phyloP scores from a whole-genome alignment of 1,140 invertebrate species.

The Galendromus occidentalis region DNA sequence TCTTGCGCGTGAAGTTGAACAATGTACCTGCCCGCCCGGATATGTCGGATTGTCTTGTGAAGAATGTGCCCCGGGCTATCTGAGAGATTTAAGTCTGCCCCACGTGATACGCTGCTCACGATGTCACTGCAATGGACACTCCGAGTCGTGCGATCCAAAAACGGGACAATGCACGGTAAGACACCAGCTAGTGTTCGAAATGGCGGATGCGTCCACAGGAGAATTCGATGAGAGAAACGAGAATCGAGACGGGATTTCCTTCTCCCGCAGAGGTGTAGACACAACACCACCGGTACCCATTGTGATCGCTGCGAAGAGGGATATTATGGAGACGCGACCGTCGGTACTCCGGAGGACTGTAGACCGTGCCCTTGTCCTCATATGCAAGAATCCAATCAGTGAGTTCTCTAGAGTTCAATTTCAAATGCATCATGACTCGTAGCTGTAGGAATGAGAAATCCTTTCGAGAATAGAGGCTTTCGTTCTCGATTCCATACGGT shows the following conservation, averaged over 20 bases:
- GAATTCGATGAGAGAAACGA: background rate
- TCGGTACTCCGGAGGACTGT: constrained; percentile 32
- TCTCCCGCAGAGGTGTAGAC: constrained; percentile 27
- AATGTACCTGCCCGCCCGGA: constrained; percentile 57
- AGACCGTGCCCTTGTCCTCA: constrained; percentile 36
- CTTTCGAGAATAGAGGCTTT: no score
- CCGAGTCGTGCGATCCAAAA: constrained; percentile 34
- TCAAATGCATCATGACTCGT: no score
- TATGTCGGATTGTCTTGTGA: constrained; percentile 66
- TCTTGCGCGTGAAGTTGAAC: constrained; percentile 43
- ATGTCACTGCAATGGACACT: constrained; percentile 40
- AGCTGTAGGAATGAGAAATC: no score
- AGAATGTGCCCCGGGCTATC: constrained; percentile 54
- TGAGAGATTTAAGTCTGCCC: constrained; percentile 42
- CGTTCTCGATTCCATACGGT: no score
- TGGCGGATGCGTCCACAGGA: background rate
- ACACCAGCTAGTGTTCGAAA: background rate
- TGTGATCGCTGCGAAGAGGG: constrained; percentile 36
- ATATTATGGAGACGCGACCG: constrained; percentile 35
- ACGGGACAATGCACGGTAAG: constrained; percentile 31
- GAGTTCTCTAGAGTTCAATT: constrained; percentile 10
- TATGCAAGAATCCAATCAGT: constrained; percentile 22
- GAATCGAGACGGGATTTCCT: background rate
- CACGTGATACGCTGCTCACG: constrained; percentile 36
- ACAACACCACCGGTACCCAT: constrained; percentile 35